Conservation (phyloP, 2,113 vertebrate genomes). For the Seriola aureovittata region DNA sequence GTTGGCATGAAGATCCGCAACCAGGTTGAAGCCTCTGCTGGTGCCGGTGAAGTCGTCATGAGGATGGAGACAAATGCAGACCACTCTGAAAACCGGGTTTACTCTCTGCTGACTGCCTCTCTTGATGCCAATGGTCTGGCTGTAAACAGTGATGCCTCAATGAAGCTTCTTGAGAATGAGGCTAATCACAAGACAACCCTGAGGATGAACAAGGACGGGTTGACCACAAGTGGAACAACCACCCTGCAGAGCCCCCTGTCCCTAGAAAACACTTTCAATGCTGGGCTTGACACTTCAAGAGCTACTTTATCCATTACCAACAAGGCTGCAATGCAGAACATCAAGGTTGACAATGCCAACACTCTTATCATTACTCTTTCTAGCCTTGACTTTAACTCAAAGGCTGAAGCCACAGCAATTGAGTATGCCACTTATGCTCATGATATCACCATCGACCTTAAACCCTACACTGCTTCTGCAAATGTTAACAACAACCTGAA, state of each 20-base stretch:
- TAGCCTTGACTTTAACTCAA: slow-evolving; percentile 86
- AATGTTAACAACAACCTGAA: slow-evolving; percentile 87
- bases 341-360: slow-evolving; percentile 86
- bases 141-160: slow-evolving; percentile 80
- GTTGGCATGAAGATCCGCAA: slow-evolving; percentile 82
- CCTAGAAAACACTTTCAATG: slow-evolving; percentile 88
- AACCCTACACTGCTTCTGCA: slow-evolving; percentile 84
- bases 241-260: slow-evolving; percentile 86
- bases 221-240: slow-evolving; percentile 87
- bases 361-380: slow-evolving; percentile 85
- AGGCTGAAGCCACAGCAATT: slow-evolving; percentile 84
- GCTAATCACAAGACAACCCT: slow-evolving; percentile 88
- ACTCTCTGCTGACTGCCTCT: slow-evolving; percentile 84
- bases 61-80: slow-evolving; percentile 87
- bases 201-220: slow-evolving; percentile 84
- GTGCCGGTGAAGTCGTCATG: slow-evolving; percentile 80
- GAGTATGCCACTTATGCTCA: slow-evolving; percentile 88
- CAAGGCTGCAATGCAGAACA: slow-evolving; percentile 85
- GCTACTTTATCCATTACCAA: slow-evolving; percentile 84
- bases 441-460: slow-evolving; percentile 85
- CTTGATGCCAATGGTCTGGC: slow-evolving; percentile 85
- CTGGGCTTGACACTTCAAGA: slow-evolving; percentile 83
- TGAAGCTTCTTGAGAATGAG: slow-evolving; percentile 84
- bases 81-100: slow-evolving; percentile 81
- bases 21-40: slow-evolving; percentile 86